Evolutionary conservation across 2,888 invertebrate species (phyloP), one percentile per base, ranked within the genome.

Genomic region (Plusia festucae): DNA sequence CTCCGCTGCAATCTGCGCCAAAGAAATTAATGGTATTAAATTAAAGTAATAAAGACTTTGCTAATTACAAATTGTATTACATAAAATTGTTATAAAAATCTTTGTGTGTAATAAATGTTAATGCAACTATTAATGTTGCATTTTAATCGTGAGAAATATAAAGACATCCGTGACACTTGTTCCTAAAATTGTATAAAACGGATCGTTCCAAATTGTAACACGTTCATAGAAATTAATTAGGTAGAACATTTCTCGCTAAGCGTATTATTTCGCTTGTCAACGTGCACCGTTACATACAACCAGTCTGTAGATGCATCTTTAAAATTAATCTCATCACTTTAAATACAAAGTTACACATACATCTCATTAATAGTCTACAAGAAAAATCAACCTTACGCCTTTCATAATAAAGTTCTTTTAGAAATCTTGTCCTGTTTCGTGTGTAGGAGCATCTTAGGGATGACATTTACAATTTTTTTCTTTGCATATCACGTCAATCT

Each of bases 311-410:
- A 91, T 91, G 86, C 91, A 94, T 94, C 93, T 89, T 80, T 80
- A 88, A 88, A 89, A 93, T 93, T 93, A 93, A 93, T 94, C 91
- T 90, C 82, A 78, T 79, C 83, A 85, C 88, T 88, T 88, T 87
- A 83, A 85, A 78, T 63, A 82, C 80, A 61, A 79, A 72, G 53
- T 62, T 75, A 75, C 65, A 60, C 22, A 51, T 60, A 65, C 51
- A 32, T 8, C 13, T 34, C 53, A 58, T 32, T 34, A 64, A 53
- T 18, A 30, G 5, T 15, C 40, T 4, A 59, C 57, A 59, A 22
- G 30, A 0, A 78, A 70, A 61, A 24, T 65, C 49, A 65, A 73
- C 78, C 56, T 65, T 82, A 78, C 55, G 0, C 0, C 5, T 15
- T 22, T 32, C 18, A n/a, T 0, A 0, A 51, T 71, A 75, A 64